phyloP scores from a whole-genome alignment of 2,888 invertebrate species.

The Octodonta nipae region DNA sequence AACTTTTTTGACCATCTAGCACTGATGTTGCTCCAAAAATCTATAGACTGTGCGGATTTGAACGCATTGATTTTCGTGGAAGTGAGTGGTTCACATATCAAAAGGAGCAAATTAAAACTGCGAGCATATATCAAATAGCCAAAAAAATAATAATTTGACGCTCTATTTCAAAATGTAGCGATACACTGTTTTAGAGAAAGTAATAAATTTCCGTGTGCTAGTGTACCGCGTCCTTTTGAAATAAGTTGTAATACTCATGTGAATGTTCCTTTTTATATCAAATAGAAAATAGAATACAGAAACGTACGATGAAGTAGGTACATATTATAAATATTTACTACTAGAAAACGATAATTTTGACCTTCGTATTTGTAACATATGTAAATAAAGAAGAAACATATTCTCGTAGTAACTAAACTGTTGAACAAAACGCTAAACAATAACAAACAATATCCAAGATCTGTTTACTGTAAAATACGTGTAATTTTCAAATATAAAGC shows the following conservation, averaged over 20 bases:
- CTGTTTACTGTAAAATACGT: too few relatives aligned
- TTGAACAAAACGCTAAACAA: conserved; percentile 3
- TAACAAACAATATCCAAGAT: neutral
- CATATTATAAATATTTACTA: neutral
- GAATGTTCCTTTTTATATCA: conserved; percentile 31
- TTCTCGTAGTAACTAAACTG: conserved; percentile 14
- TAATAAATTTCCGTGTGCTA: too few relatives aligned
- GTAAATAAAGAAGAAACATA: conserved; percentile 20
- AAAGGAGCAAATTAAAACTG: conserved; percentile 11
- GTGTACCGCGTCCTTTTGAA: too few relatives aligned
- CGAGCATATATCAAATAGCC: conserved; percentile 24
- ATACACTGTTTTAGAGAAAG: neutral
- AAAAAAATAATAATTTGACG: conserved; percentile 20
- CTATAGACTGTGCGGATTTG: too few relatives aligned
- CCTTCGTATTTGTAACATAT: conserved; percentile 27
- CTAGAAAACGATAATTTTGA: conserved; percentile 16
- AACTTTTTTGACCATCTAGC: too few relatives aligned
- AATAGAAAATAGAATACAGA: conserved; percentile 6
- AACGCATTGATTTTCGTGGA: neutral
- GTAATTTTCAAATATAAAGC: too few relatives aligned
- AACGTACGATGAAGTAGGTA: neutral
- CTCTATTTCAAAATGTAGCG: too few relatives aligned
- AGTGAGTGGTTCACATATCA: conserved; percentile 14
- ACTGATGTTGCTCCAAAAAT: too few relatives aligned
- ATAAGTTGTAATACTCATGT: conserved; percentile 22